Conservation (phyloP, 2,888 invertebrate species). For the Euzetes globulus region DNA sequence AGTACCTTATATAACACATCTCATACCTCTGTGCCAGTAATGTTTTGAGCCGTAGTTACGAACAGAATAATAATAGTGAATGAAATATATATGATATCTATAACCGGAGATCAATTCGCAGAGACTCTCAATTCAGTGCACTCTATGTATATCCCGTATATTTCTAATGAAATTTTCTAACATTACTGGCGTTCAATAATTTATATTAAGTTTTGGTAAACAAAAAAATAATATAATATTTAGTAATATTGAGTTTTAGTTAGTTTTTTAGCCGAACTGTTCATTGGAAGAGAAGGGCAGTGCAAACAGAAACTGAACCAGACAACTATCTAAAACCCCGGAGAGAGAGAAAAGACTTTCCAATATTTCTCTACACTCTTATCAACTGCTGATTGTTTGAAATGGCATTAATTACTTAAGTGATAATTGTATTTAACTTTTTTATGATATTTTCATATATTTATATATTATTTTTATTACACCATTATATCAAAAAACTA, state of each 20-base stretch:
- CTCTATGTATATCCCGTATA: background rate
- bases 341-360: background rate
- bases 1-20: background rate
- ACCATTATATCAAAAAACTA: background rate
- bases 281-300: too few relatives aligned
- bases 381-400: conserved; percentile 14
- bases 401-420: conserved; percentile 10
- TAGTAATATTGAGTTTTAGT: too few relatives aligned
- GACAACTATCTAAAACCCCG: background rate
- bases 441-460: conserved; percentile 1
- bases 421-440: conserved; percentile 25
- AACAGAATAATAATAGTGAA: background rate
- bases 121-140: background rate
- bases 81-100: conserved; percentile 6
- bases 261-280: too few relatives aligned
- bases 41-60: conserved; percentile 1
- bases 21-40: background rate
- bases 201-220: too few relatives aligned
- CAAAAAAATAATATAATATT: too few relatives aligned
- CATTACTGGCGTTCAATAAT: background rate
- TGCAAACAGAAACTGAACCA: too few relatives aligned
- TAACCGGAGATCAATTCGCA: background rate
- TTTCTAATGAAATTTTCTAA: background rate
- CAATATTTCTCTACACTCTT: background rate
- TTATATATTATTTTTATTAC: background rate